These are phyloP conservation scores for Onychomys torridus DNA, from an alignment of 2,797 vertebrate species.

Conservation along the genomic window DNA sequence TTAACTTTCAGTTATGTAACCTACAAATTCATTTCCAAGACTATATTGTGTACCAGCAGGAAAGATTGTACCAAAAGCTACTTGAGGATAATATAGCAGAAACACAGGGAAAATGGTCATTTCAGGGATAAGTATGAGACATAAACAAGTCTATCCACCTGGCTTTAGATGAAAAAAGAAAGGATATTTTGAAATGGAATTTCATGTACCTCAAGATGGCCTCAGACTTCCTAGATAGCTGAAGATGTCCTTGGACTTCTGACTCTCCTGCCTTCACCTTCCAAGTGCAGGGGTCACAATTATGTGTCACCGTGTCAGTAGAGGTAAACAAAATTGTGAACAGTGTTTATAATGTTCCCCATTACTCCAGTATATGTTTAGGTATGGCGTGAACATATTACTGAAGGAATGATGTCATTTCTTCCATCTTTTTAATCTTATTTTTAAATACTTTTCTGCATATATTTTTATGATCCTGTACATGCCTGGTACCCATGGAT, in stretches of 20 bases:
- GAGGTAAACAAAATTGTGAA: not conserved
- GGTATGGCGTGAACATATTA: not conserved
- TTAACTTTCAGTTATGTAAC: constrained; percentile 26
- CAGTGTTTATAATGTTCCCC: not conserved
- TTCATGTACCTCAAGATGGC: not conserved
- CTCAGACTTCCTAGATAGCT: not conserved
- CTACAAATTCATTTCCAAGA: not conserved
- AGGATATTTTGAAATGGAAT: not conserved
- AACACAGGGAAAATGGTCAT: not conserved
- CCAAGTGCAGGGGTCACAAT: not conserved
- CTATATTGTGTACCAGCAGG: not conserved
- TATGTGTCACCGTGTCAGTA: not conserved
- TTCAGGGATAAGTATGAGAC: not conserved
- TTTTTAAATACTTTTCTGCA: not conserved
- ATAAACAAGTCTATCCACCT: not conserved
- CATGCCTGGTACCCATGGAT: not conserved
- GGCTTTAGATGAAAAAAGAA: not conserved
- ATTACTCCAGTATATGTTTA: constrained; percentile 72
- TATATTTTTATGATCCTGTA: not conserved
- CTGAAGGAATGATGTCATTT: not conserved
- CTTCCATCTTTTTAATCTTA: not conserved
- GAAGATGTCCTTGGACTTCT: not conserved
- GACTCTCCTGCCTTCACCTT: not conserved
- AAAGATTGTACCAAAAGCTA: not conserved
- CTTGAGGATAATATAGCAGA: not conserved